Percentiles rank a stretch among this genome's conserved stretches.
These are phyloP conservation scores for Scalopus aquaticus DNA, from an alignment of 2,113 vertebrate genomes.

Conservation along the genomic window DNA sequence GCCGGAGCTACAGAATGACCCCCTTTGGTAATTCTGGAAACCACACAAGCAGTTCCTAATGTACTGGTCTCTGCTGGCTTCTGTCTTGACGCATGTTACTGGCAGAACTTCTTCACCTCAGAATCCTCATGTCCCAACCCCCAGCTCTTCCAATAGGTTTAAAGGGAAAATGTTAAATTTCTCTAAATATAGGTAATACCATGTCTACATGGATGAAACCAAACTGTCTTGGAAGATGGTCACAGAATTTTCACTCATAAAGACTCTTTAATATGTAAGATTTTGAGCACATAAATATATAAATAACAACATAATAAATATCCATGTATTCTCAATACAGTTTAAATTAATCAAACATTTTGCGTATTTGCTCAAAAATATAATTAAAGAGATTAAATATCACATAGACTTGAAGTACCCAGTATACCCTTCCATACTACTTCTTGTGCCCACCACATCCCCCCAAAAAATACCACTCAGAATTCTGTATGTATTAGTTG, in stretches of 20 bases:
- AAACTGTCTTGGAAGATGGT: neutral
- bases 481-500: neutral
- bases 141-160: neutral
- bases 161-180: neutral
- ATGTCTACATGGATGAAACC: neutral
- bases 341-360: neutral
- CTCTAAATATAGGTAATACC: neutral
- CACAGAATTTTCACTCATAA: neutral
- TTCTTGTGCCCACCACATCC: neutral
- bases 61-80: neutral
- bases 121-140: neutral
- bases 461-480: neutral
- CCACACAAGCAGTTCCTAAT: neutral
- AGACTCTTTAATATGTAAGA: neutral
- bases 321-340: neutral
- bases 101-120: neutral
- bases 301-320: neutral
- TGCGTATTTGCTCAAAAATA: neutral
- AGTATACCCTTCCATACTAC: neutral
- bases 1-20: neutral
- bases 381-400: conserved; percentile 23
- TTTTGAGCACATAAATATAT: neutral
- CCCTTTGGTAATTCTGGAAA: neutral
- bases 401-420: neutral
- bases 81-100: neutral